Percentiles rank a stretch among this genome's conserved stretches.
Evolutionary conservation across 1,140 invertebrate species (phyloP).

Genomic region (Pogonomyrmex barbatus): DNA sequence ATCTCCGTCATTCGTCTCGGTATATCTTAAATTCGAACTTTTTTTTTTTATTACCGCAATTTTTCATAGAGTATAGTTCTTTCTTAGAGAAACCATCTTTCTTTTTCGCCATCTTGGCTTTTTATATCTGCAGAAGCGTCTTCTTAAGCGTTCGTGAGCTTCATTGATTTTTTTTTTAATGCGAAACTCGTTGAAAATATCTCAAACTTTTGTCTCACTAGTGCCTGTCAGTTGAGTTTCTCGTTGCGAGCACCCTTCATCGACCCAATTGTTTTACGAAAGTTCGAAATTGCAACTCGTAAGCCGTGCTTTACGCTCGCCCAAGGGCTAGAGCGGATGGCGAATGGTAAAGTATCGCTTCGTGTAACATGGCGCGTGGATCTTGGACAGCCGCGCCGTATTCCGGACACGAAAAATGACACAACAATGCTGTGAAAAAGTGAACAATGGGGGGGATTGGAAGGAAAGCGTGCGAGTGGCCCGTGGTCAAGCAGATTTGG

Average conservation of each 20-base stretch:
- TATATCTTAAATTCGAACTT: neutral
- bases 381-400: constrained; percentile 65
- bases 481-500: constrained; percentile 8
- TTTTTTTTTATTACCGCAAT: constrained; percentile 1
- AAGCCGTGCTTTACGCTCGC: constrained; percentile 78
- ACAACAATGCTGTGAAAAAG: constrained; percentile 38
- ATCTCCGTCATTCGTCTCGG: neutral
- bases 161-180: constrained; percentile 36
- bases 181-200: constrained; percentile 20
- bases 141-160: constrained; percentile 11
- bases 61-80: constrained; percentile 5
- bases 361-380: constrained; percentile 79
- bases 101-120: constrained; percentile 4
- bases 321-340: constrained; percentile 64
- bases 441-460: neutral
- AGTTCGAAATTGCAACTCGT: constrained; percentile 81
- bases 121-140: constrained; percentile 18
- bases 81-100: neutral
- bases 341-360: constrained; percentile 81
- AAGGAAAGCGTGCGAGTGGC: constrained; percentile 10
- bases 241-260: constrained; percentile 12
- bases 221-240: constrained; percentile 4
- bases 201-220: constrained; percentile 32
- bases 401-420: constrained; percentile 33
- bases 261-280: constrained; percentile 72